Evolutionary conservation across 2,888 invertebrate species (phyloP).

Genomic region (Dolichopus griseipennis): DNA sequence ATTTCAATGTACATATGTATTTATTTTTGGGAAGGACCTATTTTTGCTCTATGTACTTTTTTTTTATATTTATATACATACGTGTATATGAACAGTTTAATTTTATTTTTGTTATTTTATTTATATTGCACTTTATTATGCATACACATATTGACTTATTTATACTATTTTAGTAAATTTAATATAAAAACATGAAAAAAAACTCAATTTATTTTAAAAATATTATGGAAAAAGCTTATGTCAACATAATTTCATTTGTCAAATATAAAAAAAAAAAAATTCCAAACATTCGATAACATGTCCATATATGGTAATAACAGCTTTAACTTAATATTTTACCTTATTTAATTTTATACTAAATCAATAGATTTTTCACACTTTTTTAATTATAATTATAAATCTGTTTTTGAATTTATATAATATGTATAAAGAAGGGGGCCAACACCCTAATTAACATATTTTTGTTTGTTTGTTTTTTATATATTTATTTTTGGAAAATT

Average conservation of each 20-base stretch:
- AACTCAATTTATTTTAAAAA: not conserved
- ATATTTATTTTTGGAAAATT: not conserved
- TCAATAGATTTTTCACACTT: not conserved
- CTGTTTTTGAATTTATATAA: not conserved
- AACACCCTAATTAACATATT: slow-evolving; percentile 7
- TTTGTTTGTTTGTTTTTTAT: not conserved
- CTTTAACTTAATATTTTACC: not conserved
- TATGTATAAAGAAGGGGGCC: not conserved
- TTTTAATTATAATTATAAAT: not conserved
- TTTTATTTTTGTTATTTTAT: too few relatives aligned
- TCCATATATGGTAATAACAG: slow-evolving; percentile 28
- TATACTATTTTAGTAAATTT: too few relatives aligned
- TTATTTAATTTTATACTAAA: not conserved
- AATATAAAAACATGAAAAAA: too few relatives aligned
- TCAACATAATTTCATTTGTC: not conserved
- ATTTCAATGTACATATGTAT: too few relatives aligned
- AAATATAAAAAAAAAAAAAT: not conserved
- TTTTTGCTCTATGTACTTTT: too few relatives aligned
- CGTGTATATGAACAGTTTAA: too few relatives aligned
- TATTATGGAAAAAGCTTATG: not conserved
- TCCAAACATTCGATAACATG: slow-evolving; percentile 15
- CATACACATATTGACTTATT: too few relatives aligned
- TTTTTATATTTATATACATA: too few relatives aligned
- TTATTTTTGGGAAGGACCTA: too few relatives aligned
- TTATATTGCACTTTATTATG: too few relatives aligned